Conservation (phyloP, 2,888 invertebrate species). For the Dasypogon diadema region DNA sequence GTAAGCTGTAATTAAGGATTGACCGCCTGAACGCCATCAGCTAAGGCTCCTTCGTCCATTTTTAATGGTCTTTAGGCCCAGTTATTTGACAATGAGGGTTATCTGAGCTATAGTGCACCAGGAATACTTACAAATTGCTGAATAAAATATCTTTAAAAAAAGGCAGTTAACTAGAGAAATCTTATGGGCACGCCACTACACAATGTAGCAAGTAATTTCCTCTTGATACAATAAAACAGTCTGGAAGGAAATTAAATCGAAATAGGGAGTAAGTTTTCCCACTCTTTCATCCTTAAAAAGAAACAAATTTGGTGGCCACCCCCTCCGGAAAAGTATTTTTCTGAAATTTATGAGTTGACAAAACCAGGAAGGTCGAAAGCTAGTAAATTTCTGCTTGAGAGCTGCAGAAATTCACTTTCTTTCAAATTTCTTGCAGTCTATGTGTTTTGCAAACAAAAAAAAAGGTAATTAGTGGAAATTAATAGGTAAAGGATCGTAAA, state of each 20-base stretch:
- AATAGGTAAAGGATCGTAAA: not conserved
- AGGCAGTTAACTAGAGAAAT: not conserved
- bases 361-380: slow-evolving; percentile 9
- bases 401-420: not conserved
- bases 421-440: no score
- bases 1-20: slow-evolving; percentile 52
- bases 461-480: slow-evolving; percentile 1
- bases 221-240: slow-evolving; percentile 17
- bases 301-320: not conserved
- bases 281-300: slow-evolving; percentile 7
- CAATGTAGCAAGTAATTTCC: slow-evolving; percentile 7
- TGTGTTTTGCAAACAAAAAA: not conserved
- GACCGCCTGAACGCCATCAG: slow-evolving; percentile 45
- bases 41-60: slow-evolving; percentile 20
- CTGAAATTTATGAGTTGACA: slow-evolving; percentile 28
- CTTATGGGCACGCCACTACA: not conserved
- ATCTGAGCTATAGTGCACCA: not conserved
- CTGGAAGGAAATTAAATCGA: slow-evolving; percentile 22
- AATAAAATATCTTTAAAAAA: not conserved
- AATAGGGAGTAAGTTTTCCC: slow-evolving; percentile 14
- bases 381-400: not conserved
- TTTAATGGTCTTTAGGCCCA: slow-evolving; percentile 31
- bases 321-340: not conserved
- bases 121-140: not conserved
- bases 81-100: slow-evolving; percentile 10